A percentile compares a stretch with the other conserved stretches of the same genome.
phyloP scores from a whole-genome alignment of 2,797 vertebrate species.

The Sebastes trivittatus region DNA sequence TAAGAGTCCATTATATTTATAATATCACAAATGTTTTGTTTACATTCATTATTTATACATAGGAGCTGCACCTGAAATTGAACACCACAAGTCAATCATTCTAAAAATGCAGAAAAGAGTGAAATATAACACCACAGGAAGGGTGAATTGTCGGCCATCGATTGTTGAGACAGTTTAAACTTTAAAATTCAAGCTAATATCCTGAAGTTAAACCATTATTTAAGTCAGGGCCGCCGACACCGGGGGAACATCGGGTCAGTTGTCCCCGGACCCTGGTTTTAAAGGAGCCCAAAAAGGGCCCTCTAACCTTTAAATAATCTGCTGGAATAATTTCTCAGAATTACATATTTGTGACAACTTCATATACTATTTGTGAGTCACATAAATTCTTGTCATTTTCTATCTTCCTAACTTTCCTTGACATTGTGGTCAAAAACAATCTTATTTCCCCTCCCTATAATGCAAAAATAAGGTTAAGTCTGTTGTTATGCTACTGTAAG shows the following conservation, averaged over 20 bases:
- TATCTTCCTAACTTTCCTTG: background rate
- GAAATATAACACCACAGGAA: background rate
- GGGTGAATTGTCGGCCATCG: background rate
- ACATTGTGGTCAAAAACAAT: background rate
- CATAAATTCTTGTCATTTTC: background rate
- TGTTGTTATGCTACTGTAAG: background rate
- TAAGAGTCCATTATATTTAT: background rate
- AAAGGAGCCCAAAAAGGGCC: too few relatives aligned
- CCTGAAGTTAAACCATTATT: background rate
- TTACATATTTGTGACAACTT: background rate
- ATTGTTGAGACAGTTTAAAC: background rate
- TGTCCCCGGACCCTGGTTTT: background rate
- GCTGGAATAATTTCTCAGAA: background rate
- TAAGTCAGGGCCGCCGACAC: background rate
- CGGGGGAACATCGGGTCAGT: background rate
- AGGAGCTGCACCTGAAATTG: background rate
- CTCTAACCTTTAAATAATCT: background rate
- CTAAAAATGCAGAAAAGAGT: background rate
- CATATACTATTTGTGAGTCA: background rate
- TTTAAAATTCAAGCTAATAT: conserved; percentile 25
- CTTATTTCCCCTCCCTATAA: background rate
- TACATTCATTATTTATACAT: conserved; percentile 24
- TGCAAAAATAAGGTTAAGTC: background rate
- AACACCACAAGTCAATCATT: background rate
- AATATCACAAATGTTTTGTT: background rate